These are phyloP conservation scores for Balearica regulorum DNA, from an alignment of 2,797 vertebrate genomes.

Conservation along the genomic window DNA sequence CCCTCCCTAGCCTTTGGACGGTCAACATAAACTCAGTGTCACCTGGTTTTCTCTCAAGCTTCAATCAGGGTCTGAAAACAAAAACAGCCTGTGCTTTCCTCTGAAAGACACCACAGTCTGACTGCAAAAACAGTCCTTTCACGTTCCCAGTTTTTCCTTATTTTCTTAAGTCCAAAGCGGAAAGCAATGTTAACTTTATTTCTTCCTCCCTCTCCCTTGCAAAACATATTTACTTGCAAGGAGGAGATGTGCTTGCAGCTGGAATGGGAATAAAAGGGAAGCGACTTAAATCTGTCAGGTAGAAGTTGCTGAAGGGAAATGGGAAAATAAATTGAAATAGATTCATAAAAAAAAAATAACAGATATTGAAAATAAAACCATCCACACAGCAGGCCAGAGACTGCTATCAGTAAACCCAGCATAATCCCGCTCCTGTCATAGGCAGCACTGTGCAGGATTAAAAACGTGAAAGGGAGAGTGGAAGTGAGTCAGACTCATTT, in stretches of 20 bases:
- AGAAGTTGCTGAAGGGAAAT: neutral
- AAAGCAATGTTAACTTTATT: neutral
- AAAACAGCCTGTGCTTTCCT: neutral
- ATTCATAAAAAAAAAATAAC: neutral
- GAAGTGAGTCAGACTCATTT: slow-evolving; percentile 57
- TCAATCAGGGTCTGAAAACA: neutral
- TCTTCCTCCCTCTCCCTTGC: neutral
- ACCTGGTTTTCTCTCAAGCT: neutral
- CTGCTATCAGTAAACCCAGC: slow-evolving; percentile 20
- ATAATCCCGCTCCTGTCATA: slow-evolving; percentile 26
- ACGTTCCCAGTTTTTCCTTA: neutral
- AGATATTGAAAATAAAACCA: neutral
- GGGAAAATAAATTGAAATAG: slow-evolving; percentile 16
- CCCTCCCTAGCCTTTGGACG: slow-evolving; percentile 16
- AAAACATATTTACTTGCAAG: slow-evolving; percentile 17
- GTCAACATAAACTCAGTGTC: slow-evolving; percentile 21
- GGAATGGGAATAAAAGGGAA: neutral
- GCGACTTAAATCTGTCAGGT: neutral
- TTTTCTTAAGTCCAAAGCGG: neutral
- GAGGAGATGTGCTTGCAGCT: slow-evolving; percentile 23
- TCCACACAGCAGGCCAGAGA: neutral
- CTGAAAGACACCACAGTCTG: slow-evolving; percentile 4
- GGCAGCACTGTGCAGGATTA: slow-evolving; percentile 26
- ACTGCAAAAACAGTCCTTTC: neutral
- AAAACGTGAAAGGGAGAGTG: slow-evolving; percentile 49